Percentiles rank a stretch among this genome's conserved stretches.
Conservation (phyloP, 2,888 invertebrate species). For the Drosophila ezoana region DNA sequence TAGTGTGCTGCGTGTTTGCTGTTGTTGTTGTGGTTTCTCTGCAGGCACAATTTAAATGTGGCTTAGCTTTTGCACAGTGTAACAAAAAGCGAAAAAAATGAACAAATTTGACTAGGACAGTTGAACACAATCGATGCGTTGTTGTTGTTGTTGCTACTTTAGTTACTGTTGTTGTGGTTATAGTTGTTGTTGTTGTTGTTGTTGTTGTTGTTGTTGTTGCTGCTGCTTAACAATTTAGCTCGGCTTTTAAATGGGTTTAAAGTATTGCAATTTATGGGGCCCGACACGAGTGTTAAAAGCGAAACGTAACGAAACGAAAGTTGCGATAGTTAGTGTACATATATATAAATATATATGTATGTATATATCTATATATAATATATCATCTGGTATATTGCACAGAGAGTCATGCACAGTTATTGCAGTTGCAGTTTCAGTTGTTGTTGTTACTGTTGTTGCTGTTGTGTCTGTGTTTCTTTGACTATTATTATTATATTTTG, state of each 20-base stretch:
- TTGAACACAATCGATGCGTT: slow-evolving; percentile 43
- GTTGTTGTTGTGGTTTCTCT: slow-evolving; percentile 18
- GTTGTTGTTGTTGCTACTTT: slow-evolving; percentile 23
- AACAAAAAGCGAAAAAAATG: slow-evolving; percentile 38
- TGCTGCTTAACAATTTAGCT: slow-evolving; percentile 13
- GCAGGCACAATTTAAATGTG: not conserved
- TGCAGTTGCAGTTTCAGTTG: slow-evolving; percentile 28
- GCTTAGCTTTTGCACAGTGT: slow-evolving; percentile 32
- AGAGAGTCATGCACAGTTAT: slow-evolving; percentile 49
- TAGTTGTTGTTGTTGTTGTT: slow-evolving; percentile 10
- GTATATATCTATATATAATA: slow-evolving; percentile 8
- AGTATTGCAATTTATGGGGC: slow-evolving; percentile 39
- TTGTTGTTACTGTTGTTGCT: slow-evolving; percentile 15
- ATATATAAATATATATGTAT: slow-evolving; percentile 9
- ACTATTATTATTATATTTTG: slow-evolving; percentile 10
- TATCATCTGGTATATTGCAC: slow-evolving; percentile 47
- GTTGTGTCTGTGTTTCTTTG: slow-evolving; percentile 25
- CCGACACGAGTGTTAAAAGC: slow-evolving; percentile 35
- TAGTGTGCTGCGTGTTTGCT: slow-evolving; percentile 22
- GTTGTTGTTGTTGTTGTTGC: slow-evolving; percentile 9
- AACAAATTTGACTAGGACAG: slow-evolving; percentile 44
- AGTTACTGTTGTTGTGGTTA: not conserved
- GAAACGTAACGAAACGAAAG: slow-evolving; percentile 43
- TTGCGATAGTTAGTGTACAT: slow-evolving; percentile 35
- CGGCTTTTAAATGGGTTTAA: slow-evolving; percentile 15